Conservation (phyloP, 2,113 vertebrate genomes). For the Halichoerus grypus region DNA sequence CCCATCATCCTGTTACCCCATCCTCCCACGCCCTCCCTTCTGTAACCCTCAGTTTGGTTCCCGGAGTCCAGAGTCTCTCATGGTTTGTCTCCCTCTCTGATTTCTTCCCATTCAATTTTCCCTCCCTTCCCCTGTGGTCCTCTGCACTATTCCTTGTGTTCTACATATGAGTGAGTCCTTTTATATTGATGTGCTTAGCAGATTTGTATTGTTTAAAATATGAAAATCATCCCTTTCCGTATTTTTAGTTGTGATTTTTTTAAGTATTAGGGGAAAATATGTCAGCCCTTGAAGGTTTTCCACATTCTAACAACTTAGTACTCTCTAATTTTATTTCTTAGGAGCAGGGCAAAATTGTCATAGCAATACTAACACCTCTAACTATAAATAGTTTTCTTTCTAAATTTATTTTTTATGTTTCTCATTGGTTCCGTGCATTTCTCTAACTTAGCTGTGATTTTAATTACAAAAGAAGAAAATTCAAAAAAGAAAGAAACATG, state of each 20-base stretch:
- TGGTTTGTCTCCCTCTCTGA: background rate
- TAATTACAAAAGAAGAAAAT: background rate
- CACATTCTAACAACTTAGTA: background rate
- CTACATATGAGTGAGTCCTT: background rate
- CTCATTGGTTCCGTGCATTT: background rate
- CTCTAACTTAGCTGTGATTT: background rate
- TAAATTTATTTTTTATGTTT: slow-evolving; percentile 16
- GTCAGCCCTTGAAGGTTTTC: background rate
- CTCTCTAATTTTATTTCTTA: background rate
- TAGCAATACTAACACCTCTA: background rate
- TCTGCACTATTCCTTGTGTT: background rate
- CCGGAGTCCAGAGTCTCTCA: background rate
- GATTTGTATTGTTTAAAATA: background rate
- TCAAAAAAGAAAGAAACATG: background rate
- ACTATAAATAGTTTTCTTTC: slow-evolving; percentile 8
- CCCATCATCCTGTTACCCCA: background rate
- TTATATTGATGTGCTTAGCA: fast-evolving
- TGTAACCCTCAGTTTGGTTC: background rate
- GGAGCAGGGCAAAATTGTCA: background rate
- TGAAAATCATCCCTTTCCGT: background rate
- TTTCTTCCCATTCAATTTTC: background rate
- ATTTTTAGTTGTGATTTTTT: background rate
- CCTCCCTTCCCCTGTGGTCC: background rate
- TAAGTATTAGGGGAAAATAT: background rate
- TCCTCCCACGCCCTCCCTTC: too few species aligned